These are phyloP conservation scores for Julus scanicus DNA, from an alignment of 2,888 invertebrate genomes.

Conservation along the genomic window DNA sequence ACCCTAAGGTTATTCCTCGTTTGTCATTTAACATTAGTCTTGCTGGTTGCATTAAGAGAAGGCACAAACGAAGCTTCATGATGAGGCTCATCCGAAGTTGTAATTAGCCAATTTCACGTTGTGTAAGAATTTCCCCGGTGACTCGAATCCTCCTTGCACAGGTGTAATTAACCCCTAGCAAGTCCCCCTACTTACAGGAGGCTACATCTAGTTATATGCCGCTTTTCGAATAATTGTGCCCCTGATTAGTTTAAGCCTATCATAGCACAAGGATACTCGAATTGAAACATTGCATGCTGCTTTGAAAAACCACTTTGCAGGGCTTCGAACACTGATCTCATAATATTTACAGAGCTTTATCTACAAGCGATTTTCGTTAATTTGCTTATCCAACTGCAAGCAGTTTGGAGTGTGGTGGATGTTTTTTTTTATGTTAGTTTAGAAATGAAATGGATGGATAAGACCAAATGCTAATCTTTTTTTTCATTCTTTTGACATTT, in stretches of 20 bases:
- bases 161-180: constrained; percentile 37
- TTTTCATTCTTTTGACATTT: background rate
- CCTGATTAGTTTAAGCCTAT: background rate
- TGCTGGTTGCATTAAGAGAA: background rate
- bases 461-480: background rate
- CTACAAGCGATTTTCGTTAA: too few relatives aligned
- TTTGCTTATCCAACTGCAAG: too few relatives aligned
- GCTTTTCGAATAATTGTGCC: background rate
- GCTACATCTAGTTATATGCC: background rate
- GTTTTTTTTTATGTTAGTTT: background rate
- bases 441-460: background rate
- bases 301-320: background rate
- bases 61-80: background rate
- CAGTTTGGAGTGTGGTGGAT: too few relatives aligned
- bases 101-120: constrained; percentile 35
- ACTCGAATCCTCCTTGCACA: background rate
- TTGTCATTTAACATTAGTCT: background rate
- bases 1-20: background rate
- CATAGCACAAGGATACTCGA: background rate
- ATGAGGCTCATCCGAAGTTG: constrained; percentile 12
- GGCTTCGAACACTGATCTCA: background rate
- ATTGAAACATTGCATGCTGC: background rate
- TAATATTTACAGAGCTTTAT: background rate
- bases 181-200: background rate
- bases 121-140: constrained; percentile 20